Evolutionary conservation across 1,140 invertebrate genomes (phyloP).

Genomic region (Solenopsis invicta): DNA sequence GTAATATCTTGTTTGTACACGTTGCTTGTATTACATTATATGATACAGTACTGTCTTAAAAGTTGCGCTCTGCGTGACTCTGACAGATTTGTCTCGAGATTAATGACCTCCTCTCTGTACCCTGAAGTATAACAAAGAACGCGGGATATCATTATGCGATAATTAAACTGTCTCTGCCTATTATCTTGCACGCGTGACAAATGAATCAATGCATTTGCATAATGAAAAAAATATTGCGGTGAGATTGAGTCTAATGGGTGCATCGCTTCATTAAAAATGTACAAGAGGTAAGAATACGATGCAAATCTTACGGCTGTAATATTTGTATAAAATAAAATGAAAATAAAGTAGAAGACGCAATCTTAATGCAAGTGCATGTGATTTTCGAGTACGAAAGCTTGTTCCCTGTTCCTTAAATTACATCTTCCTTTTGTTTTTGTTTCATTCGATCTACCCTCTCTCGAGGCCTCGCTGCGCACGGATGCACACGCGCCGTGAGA

Average conservation of each 20-base stretch:
- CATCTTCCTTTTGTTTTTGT: neutral
- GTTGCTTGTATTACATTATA: too few relatives aligned
- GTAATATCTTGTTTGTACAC: conserved; percentile 22
- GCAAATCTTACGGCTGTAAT: neutral
- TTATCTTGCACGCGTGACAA: conserved; percentile 1
- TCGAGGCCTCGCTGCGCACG: neutral
- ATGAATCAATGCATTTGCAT: conserved; percentile 35
- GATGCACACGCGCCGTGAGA: conserved; percentile 12
- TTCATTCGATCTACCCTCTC: neutral
- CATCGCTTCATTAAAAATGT: neutral
- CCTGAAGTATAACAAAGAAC: conserved; percentile 28
- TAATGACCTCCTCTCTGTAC: conserved; percentile 13
- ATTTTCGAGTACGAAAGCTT: neutral
- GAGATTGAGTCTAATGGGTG: neutral
- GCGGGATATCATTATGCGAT: neutral
- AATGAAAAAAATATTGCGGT: neutral
- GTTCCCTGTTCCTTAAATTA: neutral
- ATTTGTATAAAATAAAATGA: neutral
- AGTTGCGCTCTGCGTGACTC: conserved; percentile 32
- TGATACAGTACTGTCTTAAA: neutral
- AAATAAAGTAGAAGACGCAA: neutral
- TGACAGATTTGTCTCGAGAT: conserved; percentile 26
- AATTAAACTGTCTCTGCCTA: conserved; percentile 23
- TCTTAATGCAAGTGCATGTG: neutral
- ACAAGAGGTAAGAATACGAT: neutral